phyloP scores from a whole-genome alignment of 2,797 vertebrate species.

The Ctenopoma kingsleyae region DNA sequence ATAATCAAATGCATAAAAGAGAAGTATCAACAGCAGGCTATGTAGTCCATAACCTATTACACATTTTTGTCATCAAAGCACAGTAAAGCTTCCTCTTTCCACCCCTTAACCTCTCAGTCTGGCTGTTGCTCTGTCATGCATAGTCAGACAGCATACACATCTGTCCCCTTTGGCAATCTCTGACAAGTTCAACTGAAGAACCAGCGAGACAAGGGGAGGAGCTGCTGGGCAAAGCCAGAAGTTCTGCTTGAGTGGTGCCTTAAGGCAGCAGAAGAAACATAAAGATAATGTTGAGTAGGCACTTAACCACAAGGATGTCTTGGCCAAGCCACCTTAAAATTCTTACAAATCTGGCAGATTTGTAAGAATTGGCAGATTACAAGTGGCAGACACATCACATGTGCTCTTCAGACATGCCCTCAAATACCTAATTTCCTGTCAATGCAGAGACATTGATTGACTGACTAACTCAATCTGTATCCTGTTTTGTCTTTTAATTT shows the following conservation, averaged over 20 bases:
- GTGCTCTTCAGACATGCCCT: slow-evolving; percentile 34
- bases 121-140: slow-evolving; percentile 50
- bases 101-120: slow-evolving; percentile 31
- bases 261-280: slow-evolving; percentile 65
- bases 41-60: not conserved
- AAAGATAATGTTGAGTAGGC: slow-evolving; percentile 47
- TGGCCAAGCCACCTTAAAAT: slow-evolving; percentile 40
- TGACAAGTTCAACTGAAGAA: slow-evolving; percentile 70
- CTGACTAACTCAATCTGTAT: slow-evolving; percentile 28
- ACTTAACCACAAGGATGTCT: slow-evolving; percentile 39
- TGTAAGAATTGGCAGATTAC: slow-evolving; percentile 36
- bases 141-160: slow-evolving; percentile 60
- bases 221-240: slow-evolving; percentile 51
- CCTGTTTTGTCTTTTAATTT: slow-evolving; percentile 16
- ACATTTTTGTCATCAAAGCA: slow-evolving; percentile 6
- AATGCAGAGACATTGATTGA: slow-evolving; percentile 34
- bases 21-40: not conserved
- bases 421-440: slow-evolving; percentile 28
- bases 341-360: slow-evolving; percentile 9
- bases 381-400: slow-evolving; percentile 44
- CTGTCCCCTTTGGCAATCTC: slow-evolving; percentile 68
- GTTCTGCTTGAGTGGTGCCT: slow-evolving; percentile 56
- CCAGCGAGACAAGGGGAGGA: slow-evolving; percentile 57
- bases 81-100: slow-evolving; percentile 28
- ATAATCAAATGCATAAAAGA: not conserved